These are phyloP conservation scores for Ichneumon xanthorius DNA, from an alignment of 2,888 invertebrate genomes.

Conservation along the genomic window DNA sequence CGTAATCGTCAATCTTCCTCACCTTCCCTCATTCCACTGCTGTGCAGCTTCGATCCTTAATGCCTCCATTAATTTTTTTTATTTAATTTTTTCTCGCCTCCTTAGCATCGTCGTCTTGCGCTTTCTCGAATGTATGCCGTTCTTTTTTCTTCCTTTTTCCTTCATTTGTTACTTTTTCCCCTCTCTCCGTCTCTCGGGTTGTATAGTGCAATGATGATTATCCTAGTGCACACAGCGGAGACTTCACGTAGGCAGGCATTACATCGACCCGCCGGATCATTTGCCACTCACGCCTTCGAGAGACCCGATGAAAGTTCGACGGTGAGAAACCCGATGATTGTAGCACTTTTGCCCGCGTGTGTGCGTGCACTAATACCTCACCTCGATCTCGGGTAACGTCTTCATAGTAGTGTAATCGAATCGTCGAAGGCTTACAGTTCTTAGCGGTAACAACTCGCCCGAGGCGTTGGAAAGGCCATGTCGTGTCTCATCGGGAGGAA, in stretches of 20 bases:
- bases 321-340: conserved; percentile 66
- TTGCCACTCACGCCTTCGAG: conserved; percentile 63
- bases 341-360: conserved; percentile 49
- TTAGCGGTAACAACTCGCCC: conserved; percentile 55
- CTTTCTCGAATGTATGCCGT: conserved; percentile 42
- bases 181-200: conserved; percentile 15
- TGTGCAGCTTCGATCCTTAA: conserved; percentile 37
- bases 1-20: conserved; percentile 64
- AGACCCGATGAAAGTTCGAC: conserved; percentile 64
- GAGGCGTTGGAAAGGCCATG: conserved; percentile 63
- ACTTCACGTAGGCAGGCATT: conserved; percentile 43
- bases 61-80: conserved; percentile 24
- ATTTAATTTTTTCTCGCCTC: conserved; percentile 4
- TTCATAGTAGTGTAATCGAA: conserved; percentile 66
- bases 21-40: conserved; percentile 38
- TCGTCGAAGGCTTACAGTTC: conserved; percentile 57
- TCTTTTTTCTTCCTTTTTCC: conserved; percentile 10
- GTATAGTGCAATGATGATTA: conserved; percentile 49
- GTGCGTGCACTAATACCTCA: conserved; percentile 38
- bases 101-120: conserved; percentile 23
- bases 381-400: conserved; percentile 63
- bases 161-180: conserved; percentile 4
- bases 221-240: conserved; percentile 17
- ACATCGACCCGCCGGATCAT: conserved; percentile 62
- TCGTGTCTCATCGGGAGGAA: conserved; percentile 56